Evolutionary conservation across 2,797 vertebrate genomes (phyloP).

Genomic region (Sternarchorhynchus goeldii): DNA sequence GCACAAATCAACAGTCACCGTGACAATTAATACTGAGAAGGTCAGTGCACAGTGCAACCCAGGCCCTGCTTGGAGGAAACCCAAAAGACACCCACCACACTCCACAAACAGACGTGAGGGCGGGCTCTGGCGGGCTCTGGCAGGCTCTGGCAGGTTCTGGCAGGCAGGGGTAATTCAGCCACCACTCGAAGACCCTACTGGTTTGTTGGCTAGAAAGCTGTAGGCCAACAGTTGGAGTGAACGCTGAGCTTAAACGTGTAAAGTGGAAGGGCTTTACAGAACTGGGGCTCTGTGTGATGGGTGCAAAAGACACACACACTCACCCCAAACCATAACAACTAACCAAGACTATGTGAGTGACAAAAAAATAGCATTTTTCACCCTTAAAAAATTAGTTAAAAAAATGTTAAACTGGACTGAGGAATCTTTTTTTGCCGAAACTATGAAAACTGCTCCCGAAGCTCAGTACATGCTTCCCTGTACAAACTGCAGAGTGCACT

Average conservation of each 20-base stretch:
- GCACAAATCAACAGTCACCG: slow-evolving; percentile 60
- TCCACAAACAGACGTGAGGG: slow-evolving; percentile 17
- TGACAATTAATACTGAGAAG: slow-evolving; percentile 66
- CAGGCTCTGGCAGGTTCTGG: neutral
- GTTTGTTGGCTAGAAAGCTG: neutral
- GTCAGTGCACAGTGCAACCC: slow-evolving; percentile 56
- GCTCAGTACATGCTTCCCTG: slow-evolving; percentile 9
- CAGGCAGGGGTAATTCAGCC: slow-evolving; percentile 25
- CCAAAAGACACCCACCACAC: slow-evolving; percentile 42
- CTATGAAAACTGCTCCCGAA: slow-evolving; percentile 8
- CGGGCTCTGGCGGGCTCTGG: neutral
- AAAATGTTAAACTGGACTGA: neutral
- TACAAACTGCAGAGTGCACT: neutral
- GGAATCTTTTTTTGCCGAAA: slow-evolving; percentile 7
- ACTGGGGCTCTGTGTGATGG: neutral
- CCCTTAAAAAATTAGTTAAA: neutral
- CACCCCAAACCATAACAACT: too few species aligned
- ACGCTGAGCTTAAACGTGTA: slow-evolving; percentile 1
- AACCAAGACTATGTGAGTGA: neutral
- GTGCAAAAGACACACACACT: neutral
- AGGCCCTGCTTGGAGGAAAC: slow-evolving; percentile 48
- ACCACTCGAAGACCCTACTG: slow-evolving; percentile 23
- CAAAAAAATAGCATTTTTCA: neutral
- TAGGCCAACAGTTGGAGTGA: neutral
- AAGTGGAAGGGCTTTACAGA: neutral